Evolutionary conservation across 1,140 invertebrate genomes (phyloP), one percentile per base, ranked within the genome.

Genomic region (Drusus annulatus): DNA sequence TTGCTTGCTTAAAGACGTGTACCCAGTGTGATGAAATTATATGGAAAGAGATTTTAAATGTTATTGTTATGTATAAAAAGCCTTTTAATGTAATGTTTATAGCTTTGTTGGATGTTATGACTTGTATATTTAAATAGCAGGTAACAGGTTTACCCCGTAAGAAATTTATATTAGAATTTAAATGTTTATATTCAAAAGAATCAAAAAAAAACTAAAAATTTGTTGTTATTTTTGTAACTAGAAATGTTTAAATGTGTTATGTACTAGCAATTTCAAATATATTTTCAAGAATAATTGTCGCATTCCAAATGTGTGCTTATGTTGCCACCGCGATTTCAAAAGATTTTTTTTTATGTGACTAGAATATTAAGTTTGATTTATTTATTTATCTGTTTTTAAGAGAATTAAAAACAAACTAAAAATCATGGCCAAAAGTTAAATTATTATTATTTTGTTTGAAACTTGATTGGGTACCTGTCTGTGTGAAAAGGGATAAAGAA

Each of bases 91-190:
- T 71, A 71, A 71, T 54, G 16, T 69, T 68, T 52, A 71, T 19
- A 51, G 68, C 68, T 71, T 71, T 52, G 68, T 71, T 71, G 68
- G 45, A 71, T 71, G 68, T 71, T 71, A 71, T 52, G 50, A 23
- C 68, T 51, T 71, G 50, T 52, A 71, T 25, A 54, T 71, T 71
- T 16, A 71, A 71, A 15, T 71, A 71, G 68, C 16, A 52, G 68
- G 68, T 71, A 71, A 71, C 45, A 23, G 68, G 68, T 52, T 71
- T 71, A 71, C 68, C 68, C 19, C 19, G 21, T 71, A 71, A 71
- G 68, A n/a, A 71, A 71, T 52, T 23, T 71, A 21, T 51, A 51
- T 52, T 52, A 51, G 7, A 71, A 17, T 21, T 51, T 52, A 13
- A 25, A 21, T 52, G 45, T 71, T 71, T 51, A 69, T 50, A 23